Conservation (phyloP, 2,113 vertebrate genomes). For the Corapipo altera region DNA sequence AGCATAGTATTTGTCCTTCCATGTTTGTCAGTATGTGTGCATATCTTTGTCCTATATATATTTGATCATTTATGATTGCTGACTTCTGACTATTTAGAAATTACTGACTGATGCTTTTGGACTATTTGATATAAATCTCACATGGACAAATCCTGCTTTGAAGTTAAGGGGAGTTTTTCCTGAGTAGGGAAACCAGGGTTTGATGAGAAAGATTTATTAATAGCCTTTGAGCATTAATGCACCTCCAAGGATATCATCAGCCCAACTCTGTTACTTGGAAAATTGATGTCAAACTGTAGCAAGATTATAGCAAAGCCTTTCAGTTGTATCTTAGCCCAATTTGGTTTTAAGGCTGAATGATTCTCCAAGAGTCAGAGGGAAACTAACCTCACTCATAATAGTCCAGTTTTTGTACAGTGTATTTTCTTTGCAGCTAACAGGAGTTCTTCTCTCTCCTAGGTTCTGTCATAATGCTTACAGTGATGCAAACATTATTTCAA, state of each 20-base stretch:
- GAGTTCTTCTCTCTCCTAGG: slow-evolving; percentile 59
- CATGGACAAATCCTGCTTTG: not conserved
- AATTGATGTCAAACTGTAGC: not conserved
- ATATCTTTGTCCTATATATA: not conserved
- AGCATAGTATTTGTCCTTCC: not conserved
- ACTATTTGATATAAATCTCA: not conserved
- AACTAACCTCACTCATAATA: not conserved
- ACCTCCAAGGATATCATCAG: not conserved
- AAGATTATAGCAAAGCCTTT: not conserved
- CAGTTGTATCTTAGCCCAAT: not conserved
- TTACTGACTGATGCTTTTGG: not conserved
- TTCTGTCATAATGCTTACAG: slow-evolving; percentile 74
- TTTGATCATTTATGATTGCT: not conserved
- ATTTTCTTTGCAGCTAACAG: not conserved
- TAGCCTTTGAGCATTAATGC: not conserved
- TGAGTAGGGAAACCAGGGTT: not conserved
- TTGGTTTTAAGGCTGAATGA: not conserved
- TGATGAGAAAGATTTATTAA: not conserved
- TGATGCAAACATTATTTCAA: slow-evolving; percentile 85
- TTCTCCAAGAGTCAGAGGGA: not conserved
- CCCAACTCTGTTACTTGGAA: not conserved
- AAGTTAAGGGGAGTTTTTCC: not conserved
- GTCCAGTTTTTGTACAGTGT: not conserved
- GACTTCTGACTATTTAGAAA: not conserved
- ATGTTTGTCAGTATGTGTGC: not conserved